phyloP scores from a whole-genome alignment of 1,140 invertebrate genomes.

The Melipona quadrifasciata region DNA sequence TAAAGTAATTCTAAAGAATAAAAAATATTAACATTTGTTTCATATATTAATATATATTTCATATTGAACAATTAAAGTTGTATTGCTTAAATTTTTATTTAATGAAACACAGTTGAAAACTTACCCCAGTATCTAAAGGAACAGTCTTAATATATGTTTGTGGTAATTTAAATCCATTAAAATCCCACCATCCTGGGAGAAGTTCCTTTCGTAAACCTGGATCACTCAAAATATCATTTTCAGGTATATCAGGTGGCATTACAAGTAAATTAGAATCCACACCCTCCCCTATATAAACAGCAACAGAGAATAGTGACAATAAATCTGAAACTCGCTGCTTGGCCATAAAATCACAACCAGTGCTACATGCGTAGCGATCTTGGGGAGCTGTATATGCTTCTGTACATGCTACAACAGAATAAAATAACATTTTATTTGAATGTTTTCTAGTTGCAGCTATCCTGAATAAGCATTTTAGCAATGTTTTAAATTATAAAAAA shows the following conservation, averaged over 20 bases:
- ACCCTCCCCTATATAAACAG: constrained; percentile 72
- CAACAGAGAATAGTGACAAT: constrained; percentile 69
- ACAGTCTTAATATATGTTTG: constrained; percentile 80
- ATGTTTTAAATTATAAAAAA: background rate
- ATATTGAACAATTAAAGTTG: background rate
- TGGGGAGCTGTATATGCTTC: constrained; percentile 75
- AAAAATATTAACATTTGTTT: constrained; percentile 38
- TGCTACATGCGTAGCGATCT: constrained; percentile 74
- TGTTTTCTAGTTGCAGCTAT: background rate
- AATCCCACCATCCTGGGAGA: constrained; percentile 77
- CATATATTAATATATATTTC: background rate
- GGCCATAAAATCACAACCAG: constrained; percentile 77
- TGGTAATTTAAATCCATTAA: constrained; percentile 77
- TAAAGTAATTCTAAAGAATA: background rate
- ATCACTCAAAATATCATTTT: constrained; percentile 78
- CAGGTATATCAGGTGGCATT: constrained; percentile 75
- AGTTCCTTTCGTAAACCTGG: constrained; percentile 77
- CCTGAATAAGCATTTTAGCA: background rate
- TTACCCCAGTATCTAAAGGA: constrained; percentile 76
- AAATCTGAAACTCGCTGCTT: constrained; percentile 72
- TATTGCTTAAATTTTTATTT: background rate
- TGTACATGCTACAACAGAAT: constrained; percentile 74
- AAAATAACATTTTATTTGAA: background rate
- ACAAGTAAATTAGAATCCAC: constrained; percentile 72
- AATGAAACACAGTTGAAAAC: constrained; percentile 13